These are phyloP conservation scores for Punctoribates punctum DNA, from an alignment of 2,888 invertebrate species.

Conservation along the genomic window DNA sequence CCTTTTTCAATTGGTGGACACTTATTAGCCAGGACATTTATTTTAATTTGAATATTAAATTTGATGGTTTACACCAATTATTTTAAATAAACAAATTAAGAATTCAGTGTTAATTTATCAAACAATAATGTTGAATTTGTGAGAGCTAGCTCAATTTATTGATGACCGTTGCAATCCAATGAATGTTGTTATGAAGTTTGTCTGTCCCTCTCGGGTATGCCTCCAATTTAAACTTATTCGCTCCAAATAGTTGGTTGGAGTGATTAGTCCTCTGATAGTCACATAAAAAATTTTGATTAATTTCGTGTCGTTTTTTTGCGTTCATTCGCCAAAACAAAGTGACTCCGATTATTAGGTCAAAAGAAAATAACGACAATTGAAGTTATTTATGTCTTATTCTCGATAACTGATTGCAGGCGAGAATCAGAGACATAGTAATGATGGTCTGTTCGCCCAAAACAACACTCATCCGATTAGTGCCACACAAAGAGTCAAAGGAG, in stretches of 20 bases:
- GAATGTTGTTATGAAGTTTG: too few species aligned
- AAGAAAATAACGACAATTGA: background rate
- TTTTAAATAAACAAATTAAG: too few species aligned
- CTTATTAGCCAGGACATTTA: too few species aligned
- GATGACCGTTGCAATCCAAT: too few species aligned
- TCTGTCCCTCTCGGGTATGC: too few species aligned
- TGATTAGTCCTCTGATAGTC: background rate
- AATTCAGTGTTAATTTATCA: too few species aligned
- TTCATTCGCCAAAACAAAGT: background rate
- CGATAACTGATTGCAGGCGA: constrained; percentile 1
- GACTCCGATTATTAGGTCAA: background rate
- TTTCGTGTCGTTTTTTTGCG: background rate
- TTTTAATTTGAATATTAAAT: too few species aligned
- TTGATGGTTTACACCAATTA: too few species aligned
- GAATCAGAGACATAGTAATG: background rate
- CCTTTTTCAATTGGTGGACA: too few species aligned
- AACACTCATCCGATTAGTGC: background rate
- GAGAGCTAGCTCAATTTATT: too few species aligned
- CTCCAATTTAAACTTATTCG: background rate
- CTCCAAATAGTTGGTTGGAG: background rate
- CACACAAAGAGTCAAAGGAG: background rate
- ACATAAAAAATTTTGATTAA: background rate
- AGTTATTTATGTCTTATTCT: constrained; percentile 29
- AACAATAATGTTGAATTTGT: too few species aligned
- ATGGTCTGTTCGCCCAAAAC: background rate